Conservation (phyloP, 2,113 vertebrate species). For the Leuciscus idus region DNA sequence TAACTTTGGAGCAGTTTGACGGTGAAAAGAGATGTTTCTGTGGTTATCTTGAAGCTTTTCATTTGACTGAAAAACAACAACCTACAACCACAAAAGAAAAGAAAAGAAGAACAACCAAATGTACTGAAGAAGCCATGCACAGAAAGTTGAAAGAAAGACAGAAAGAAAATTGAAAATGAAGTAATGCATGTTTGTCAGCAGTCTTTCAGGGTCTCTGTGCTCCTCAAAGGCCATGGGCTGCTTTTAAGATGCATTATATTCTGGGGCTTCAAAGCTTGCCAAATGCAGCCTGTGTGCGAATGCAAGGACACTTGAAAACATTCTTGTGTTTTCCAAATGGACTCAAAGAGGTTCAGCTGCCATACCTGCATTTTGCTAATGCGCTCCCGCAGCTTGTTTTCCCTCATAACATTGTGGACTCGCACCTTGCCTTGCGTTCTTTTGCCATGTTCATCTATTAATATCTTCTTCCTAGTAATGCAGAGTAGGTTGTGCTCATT, state of each 20-base stretch:
- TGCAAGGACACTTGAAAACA: conserved; percentile 72
- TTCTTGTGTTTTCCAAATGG: conserved; percentile 80
- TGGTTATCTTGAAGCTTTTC: not conserved
- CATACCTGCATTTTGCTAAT: conserved; percentile 73
- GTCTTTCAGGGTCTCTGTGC: conserved; percentile 58
- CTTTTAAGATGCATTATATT: conserved; percentile 80
- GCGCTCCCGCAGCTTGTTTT: conserved; percentile 57
- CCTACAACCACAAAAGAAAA: not conserved
- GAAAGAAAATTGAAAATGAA: not conserved
- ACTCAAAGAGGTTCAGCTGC: conserved; percentile 71
- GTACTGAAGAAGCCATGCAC: not conserved
- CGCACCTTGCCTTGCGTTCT: not conserved
- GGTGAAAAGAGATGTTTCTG: not conserved
- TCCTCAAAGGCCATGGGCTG: conserved; percentile 65
- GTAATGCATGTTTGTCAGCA: conserved; percentile 56
- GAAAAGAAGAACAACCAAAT: not conserved
- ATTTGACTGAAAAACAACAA: conserved; percentile 1
- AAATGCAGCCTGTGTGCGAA: conserved; percentile 75
- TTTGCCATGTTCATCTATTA: not conserved
- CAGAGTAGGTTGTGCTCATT: not conserved
- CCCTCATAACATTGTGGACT: conserved; percentile 38
- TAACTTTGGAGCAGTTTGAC: conserved; percentile 9
- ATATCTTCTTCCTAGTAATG: not conserved
- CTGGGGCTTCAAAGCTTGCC: conserved; percentile 77
- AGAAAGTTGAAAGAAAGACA: not conserved